Percentiles rank a stretch among this genome's conserved stretches.
Conservation (phyloP, 2,113 vertebrate genomes). For the Leptobrachium leishanense region DNA sequence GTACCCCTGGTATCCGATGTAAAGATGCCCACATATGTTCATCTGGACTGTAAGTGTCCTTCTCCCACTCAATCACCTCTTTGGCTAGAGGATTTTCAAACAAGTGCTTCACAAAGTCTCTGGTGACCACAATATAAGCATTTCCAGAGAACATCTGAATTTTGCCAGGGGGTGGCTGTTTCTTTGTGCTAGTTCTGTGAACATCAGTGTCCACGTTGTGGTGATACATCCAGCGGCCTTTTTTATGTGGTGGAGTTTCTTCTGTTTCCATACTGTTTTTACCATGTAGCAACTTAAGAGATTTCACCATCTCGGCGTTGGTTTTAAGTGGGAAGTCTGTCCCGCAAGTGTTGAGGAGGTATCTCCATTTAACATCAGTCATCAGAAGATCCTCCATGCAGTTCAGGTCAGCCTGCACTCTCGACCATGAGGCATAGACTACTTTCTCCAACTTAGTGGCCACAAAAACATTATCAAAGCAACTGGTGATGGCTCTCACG, state of each 20-base stretch:
- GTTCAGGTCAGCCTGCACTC: slow-evolving; percentile 74
- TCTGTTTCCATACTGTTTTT: slow-evolving; percentile 70
- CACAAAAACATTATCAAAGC: slow-evolving; percentile 71
- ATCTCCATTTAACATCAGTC: slow-evolving; percentile 64
- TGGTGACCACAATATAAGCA: slow-evolving; percentile 68
- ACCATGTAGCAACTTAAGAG: slow-evolving; percentile 61
- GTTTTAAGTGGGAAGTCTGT: slow-evolving; percentile 75
- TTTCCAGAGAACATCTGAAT: slow-evolving; percentile 69
- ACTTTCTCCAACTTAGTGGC: slow-evolving; percentile 64
- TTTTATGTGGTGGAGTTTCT: slow-evolving; percentile 52
- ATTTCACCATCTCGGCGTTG: slow-evolving; percentile 65
- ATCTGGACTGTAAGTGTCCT: slow-evolving; percentile 73
- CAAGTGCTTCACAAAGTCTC: slow-evolving; percentile 68
- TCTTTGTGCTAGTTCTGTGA: slow-evolving; percentile 48
- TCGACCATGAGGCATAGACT: slow-evolving; percentile 69
- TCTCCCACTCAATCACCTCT: slow-evolving; percentile 65
- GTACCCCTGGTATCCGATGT: slow-evolving; percentile 65
- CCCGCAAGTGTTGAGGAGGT: slow-evolving; percentile 73
- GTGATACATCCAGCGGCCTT: slow-evolving; percentile 54
- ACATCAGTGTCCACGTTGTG: slow-evolving; percentile 52
- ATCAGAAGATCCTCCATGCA: slow-evolving; percentile 70
- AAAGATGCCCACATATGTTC: slow-evolving; percentile 75
- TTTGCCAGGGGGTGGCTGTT: slow-evolving; percentile 65
- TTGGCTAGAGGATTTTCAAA: slow-evolving; percentile 51
- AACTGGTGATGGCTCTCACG: slow-evolving; percentile 61